A percentile compares a stretch with the other conserved stretches of the same genome.
Evolutionary conservation across 2,113 vertebrate genomes (phyloP).

Genomic region (Bambusicola thoracicus): DNA sequence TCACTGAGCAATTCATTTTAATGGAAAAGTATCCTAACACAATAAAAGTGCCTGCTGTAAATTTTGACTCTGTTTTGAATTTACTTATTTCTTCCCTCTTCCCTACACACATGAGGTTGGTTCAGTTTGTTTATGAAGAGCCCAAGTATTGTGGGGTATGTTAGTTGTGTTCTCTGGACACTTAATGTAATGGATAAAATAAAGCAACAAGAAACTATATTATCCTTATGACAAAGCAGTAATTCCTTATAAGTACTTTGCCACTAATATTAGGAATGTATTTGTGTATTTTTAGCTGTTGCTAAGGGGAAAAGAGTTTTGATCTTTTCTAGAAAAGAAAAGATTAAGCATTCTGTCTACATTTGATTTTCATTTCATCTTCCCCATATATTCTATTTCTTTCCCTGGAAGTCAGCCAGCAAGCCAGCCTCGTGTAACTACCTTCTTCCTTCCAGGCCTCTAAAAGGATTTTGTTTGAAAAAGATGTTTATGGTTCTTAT

Average conservation of each 20-base stretch:
- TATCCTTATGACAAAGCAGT: not conserved
- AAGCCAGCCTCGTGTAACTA: not conserved
- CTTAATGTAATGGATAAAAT: not conserved
- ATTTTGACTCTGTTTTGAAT: not conserved
- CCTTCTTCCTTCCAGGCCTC: conserved; percentile 12
- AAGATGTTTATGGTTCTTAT: not conserved
- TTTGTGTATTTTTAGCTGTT: conserved; percentile 44
- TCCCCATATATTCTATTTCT: conserved; percentile 16
- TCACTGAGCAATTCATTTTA: not conserved
- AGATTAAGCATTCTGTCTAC: conserved; percentile 27
- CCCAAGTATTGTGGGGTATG: not conserved
- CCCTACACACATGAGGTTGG: not conserved
- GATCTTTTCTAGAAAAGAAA: conserved; percentile 1
- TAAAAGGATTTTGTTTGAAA: conserved; percentile 17
- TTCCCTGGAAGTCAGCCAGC: conserved; percentile 18
- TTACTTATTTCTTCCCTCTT: not conserved
- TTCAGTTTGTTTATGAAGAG: not conserved
- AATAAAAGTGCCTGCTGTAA: not conserved
- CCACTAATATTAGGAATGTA: conserved; percentile 3
- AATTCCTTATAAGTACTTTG: not conserved
- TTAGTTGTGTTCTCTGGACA: not conserved
- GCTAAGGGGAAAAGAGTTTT: not conserved
- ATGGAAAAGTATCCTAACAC: not conserved
- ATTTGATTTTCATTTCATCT: conserved; percentile 62
- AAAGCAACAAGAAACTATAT: not conserved